phyloP scores from a whole-genome alignment of 2,113 vertebrate genomes.

The Brachyhypopomus gauderio region DNA sequence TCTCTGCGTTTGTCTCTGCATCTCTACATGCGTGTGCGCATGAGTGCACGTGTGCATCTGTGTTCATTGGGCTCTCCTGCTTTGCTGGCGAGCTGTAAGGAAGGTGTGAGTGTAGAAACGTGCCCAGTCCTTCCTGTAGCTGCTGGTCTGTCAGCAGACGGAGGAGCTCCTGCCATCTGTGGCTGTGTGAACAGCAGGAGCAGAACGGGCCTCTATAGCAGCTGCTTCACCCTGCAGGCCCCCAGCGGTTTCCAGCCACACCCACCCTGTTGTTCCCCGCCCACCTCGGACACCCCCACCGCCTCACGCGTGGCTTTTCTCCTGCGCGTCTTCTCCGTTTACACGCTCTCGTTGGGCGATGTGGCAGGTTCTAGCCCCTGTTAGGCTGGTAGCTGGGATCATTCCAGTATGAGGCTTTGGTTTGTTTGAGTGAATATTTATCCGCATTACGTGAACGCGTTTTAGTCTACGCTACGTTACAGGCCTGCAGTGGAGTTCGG shows the following conservation, averaged over 20 bases:
- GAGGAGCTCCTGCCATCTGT: constrained; percentile 74
- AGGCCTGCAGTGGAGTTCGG: not conserved
- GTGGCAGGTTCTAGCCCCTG: not conserved
- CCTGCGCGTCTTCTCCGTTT: not conserved
- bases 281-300: not conserved
- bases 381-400: not conserved
- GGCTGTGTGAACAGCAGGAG: constrained; percentile 75
- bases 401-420: not conserved
- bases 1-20: too few relatives aligned
- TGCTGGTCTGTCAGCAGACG: constrained; percentile 73
- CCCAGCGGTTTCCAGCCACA: constrained; percentile 49
- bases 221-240: constrained; percentile 59
- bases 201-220: constrained; percentile 67
- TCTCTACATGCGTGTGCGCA: too few relatives aligned
- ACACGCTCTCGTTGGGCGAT: not conserved
- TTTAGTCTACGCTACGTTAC: not conserved
- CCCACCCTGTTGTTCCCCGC: constrained; percentile 52
- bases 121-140: constrained; percentile 75
- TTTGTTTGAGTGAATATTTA: constrained; percentile 1
- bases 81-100: constrained; percentile 51
- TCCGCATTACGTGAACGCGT: not conserved
- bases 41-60: not conserved
- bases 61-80: constrained; percentile 47
- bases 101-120: constrained; percentile 71
- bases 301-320: not conserved